A percentile compares a stretch with the other conserved stretches of the same genome.
phyloP scores from a whole-genome alignment of 2,797 vertebrate genomes.

The Clangula hyemalis region DNA sequence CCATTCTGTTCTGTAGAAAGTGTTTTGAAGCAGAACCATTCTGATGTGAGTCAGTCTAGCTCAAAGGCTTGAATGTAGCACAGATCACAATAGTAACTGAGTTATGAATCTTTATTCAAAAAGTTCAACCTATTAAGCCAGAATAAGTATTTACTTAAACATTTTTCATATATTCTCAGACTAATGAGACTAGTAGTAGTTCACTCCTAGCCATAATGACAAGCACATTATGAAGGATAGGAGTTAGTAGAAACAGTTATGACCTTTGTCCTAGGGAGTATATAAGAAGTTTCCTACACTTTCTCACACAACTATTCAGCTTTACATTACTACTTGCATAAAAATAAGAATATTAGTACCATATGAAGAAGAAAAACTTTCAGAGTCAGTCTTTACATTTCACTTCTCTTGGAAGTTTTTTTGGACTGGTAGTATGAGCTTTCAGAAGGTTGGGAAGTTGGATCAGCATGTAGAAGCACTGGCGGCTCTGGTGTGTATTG shows the following conservation, averaged over 20 bases:
- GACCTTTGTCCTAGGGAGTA: not conserved
- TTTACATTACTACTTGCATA: not conserved
- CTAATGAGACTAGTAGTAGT: not conserved
- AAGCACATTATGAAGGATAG: not conserved
- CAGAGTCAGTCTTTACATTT: not conserved
- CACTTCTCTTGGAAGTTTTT: not conserved
- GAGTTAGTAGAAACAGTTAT: not conserved
- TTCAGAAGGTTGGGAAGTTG: not conserved
- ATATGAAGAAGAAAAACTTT: not conserved
- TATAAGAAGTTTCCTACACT: not conserved
- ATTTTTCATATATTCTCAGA: not conserved
- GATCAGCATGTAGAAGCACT: not conserved
- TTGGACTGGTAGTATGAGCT: not conserved
- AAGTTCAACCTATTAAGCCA: not conserved
- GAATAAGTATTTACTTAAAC: not conserved
- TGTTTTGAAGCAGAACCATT: not conserved
- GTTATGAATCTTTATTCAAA: conserved; percentile 44
- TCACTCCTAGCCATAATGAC: not conserved
- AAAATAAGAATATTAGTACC: not conserved
- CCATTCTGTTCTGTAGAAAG: not conserved
- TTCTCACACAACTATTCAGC: not conserved
- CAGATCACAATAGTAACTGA: not conserved
- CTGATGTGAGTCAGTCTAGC: not conserved
- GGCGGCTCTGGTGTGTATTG: not conserved
- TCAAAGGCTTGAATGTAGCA: not conserved